Evolutionary conservation across 2,797 vertebrate genomes (phyloP), one percentile per base, ranked within the genome.

Genomic region (Crypturellus tataupa): DNA sequence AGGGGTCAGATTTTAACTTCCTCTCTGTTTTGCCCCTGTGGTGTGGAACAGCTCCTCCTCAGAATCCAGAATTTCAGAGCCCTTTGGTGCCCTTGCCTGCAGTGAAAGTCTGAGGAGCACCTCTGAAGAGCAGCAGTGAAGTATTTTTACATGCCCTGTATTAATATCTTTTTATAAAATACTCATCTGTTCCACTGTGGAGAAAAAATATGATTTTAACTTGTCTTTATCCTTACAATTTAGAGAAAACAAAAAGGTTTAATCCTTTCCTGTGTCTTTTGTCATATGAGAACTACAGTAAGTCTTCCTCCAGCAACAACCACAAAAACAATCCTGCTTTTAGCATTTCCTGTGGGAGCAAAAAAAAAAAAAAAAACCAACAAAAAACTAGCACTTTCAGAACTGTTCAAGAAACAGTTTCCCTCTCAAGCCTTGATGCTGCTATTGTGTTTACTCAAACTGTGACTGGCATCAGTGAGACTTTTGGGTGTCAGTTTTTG

Each of bases 251-350:
- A 65, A 69, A 69, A 85, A 84, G 10, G 14, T 81, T 89, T 64
- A 70, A 68, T 94, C 63, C 37, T 96, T 90, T 79, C 77, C 73
- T 77, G 29, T 84, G 91, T 78, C 60, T 94, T 81, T 53, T 86
- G 78, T 53, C 56, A n/a, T 69, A 56, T 35, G 87, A 49, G 73
- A 91, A 40, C 19, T 42, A 11, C 24, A 67, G 67, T 72, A 86
- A 76, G 56, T 89, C 46, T 94, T 93, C 46, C 67, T 89, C 71
- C 35, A 95, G 76, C 55, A 76, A 73, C 59, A 85, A 56, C 81
- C 79, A 67, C 77, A 89, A 89, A 88, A 91, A 67, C 63, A 88
- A 39, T 80, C 73, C 77, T 81, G 85, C 68, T 91, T 82, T 68
- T 94, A 88, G 67, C 78, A 80, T 95, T 94, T 95, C 82, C 37